Evolutionary conservation across 2,113 vertebrate species (phyloP).

Genomic region (Dicerorhinus sumatrensis): DNA sequence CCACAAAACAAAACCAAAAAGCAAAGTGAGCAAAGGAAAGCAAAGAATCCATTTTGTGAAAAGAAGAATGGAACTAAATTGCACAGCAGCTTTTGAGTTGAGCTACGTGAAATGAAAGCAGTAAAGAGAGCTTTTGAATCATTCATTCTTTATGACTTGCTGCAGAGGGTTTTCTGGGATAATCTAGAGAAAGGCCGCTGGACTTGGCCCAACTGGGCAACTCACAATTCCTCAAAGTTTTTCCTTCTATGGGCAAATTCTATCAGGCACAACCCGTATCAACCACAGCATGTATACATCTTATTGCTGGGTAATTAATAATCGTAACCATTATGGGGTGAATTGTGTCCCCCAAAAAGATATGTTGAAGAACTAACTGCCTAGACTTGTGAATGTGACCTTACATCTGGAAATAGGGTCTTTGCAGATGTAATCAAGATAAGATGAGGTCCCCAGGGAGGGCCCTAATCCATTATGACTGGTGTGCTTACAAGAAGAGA

Average conservation of each 20-base stretch:
- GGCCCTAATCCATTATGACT: neutral
- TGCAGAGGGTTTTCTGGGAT: neutral
- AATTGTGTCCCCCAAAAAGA: neutral
- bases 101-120: neutral
- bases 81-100: neutral
- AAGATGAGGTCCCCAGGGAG: neutral
- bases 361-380: neutral
- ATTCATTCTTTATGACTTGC: neutral
- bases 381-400: neutral
- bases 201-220: neutral
- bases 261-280: neutral
- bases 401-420: conserved; percentile 26
- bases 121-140: neutral
- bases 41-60: neutral
- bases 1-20: conserved; percentile 43
- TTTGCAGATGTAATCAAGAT: neutral
- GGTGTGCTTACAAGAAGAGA: neutral
- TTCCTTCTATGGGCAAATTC: neutral
- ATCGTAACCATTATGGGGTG: neutral
- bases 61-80: neutral
- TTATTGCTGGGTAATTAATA: neutral
- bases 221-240: neutral
- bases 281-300: neutral
- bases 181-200: neutral
- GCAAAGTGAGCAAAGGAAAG: neutral